phyloP scores from a whole-genome alignment of 1,140 invertebrate genomes.

The Mya arenaria region DNA sequence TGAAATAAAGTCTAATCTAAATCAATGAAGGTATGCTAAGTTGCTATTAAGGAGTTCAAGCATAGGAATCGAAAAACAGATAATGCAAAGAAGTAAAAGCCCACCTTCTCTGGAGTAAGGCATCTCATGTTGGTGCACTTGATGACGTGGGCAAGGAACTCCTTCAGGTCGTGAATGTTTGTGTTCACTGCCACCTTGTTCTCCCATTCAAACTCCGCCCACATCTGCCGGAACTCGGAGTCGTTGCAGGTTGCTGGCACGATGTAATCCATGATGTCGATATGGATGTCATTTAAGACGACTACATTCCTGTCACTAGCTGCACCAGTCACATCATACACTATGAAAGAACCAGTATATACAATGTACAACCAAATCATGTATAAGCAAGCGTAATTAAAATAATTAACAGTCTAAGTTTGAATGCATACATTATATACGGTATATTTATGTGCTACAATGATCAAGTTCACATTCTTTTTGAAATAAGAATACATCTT shows the following conservation, averaged over 20 bases:
- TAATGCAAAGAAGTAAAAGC: too few relatives aligned
- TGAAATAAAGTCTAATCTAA: too few relatives aligned
- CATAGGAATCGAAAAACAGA: too few relatives aligned
- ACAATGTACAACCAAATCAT: too few relatives aligned
- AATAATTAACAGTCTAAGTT: too few relatives aligned
- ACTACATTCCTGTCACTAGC: slow-evolving; percentile 97
- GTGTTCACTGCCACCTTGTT: slow-evolving; percentile 99
- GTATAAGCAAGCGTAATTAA: too few relatives aligned
- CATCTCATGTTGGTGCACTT: slow-evolving; percentile 99
- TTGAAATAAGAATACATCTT: too few relatives aligned
- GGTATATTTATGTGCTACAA: too few relatives aligned
- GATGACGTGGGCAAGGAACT: slow-evolving; percentile 96
- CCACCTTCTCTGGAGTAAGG: slow-evolving; percentile 90
- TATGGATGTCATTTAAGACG: slow-evolving; percentile 99
- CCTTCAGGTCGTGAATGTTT: slow-evolving; percentile 94
- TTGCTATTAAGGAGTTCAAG: too few relatives aligned
- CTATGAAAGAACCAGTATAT: slow-evolving; percentile 82
- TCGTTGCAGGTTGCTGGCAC: slow-evolving; percentile 98
- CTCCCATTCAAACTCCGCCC: slow-evolving; percentile 99
- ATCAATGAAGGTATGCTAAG: too few relatives aligned
- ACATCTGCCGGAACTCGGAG: slow-evolving; percentile 98
- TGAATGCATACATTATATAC: too few relatives aligned
- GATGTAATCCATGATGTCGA: slow-evolving; percentile 99
- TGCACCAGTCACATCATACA: slow-evolving; percentile 97
- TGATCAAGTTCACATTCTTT: too few relatives aligned